These are phyloP conservation scores for Chromis chromis DNA, from an alignment of 2,797 vertebrate species.

Conservation along the genomic window DNA sequence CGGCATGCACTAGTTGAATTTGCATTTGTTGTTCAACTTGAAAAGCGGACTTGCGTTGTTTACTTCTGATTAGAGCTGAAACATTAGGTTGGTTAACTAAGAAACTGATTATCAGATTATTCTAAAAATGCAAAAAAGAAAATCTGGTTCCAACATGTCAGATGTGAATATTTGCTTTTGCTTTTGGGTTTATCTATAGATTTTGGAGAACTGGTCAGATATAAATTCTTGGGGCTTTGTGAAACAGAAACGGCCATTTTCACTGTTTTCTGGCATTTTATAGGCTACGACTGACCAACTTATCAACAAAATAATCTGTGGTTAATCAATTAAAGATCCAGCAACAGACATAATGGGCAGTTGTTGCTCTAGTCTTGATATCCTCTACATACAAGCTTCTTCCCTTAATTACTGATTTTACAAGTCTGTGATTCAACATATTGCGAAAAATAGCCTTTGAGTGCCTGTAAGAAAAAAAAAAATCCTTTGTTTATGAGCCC, in stretches of 20 bases:
- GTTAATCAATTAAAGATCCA: no score
- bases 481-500: conserved; percentile 56
- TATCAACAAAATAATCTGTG: background rate
- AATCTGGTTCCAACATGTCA: no score
- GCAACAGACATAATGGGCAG: background rate
- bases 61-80: background rate
- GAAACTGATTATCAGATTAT: background rate
- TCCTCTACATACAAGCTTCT: background rate
- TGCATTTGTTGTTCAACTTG: no score
- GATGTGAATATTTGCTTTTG: background rate
- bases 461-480: conserved; percentile 2
- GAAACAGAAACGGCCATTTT: background rate
- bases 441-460: background rate
- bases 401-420: conserved; percentile 6
- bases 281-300: background rate
- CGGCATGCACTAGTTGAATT: no score
- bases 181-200: background rate
- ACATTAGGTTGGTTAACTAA: background rate
- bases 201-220: background rate
- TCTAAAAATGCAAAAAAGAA: no score
- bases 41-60: background rate
- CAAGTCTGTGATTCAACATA: conserved; percentile 11
- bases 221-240: background rate
- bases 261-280: background rate
- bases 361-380: background rate